Evolutionary conservation across 2,888 invertebrate genomes (phyloP), one percentile per base, ranked within the genome.

Genomic region (Spilarctia lutea): DNA sequence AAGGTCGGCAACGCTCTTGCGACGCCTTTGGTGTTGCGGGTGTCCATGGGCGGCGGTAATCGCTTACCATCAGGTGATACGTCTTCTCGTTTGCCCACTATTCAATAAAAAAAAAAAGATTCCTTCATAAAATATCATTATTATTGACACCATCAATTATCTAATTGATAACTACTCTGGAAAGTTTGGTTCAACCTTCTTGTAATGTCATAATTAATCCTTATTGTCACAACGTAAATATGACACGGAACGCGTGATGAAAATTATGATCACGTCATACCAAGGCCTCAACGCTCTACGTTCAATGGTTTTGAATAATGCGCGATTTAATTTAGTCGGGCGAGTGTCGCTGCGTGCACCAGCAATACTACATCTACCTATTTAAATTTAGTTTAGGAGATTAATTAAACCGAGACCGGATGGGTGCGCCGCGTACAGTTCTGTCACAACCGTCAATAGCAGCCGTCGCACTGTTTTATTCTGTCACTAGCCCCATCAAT

Each of bases 371-470:
- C 83, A 86, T 83, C 85, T 85, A 87, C 88, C 90, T 91, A 93
- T 94, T 94, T 91, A 93, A 93, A 93, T 91, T 92, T 91, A 93
- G 92, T 93, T 93, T 92, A 91, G 89, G 90, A 91, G 90, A 95
- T 94, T 94, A 94, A 95, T 94, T 94, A 93, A 94, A 87, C 87
- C 83, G 84, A 85, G 86, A 85, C 79, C 85, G 90, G 86, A 86
- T 88, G 88, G 85, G 84, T 88, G 88, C 80, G 83, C 87, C 83
- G 88, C 88, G 88, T 80, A 83, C 86, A 84, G 89, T 88, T 91
- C 90, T 91, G 91, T 94, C 93, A 93, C 87, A 91, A 89, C 87
- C 92, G 94, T 94, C 94, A 94, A 86, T 89, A 85, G 85, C 94
- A 94, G 88, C 93, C 92, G 93, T 87, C 88, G 90, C 90, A 87